Conservation (phyloP, 2,888 invertebrate species). For the Rhingia campestris region DNA sequence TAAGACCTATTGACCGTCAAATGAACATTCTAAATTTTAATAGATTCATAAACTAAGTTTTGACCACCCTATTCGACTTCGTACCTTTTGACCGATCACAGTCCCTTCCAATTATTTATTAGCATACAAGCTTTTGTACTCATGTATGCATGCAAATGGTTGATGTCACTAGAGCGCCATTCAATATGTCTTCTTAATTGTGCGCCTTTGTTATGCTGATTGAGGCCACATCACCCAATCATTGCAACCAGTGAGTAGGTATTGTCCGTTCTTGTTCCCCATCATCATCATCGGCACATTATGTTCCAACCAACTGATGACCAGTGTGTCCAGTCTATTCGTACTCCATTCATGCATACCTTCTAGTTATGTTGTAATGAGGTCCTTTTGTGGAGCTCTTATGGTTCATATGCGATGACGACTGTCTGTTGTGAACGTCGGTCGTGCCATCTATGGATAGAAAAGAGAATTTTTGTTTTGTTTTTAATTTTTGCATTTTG, state of each 20-base stretch:
- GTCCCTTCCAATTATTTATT: constrained; percentile 62
- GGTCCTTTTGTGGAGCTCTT: constrained; percentile 59
- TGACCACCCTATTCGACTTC: background rate
- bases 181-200: constrained; percentile 64
- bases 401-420: background rate
- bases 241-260: constrained; percentile 31
- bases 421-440: constrained; percentile 5
- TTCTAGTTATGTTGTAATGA: constrained; percentile 55
- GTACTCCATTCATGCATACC: constrained; percentile 28
- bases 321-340: background rate
- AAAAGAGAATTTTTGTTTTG: background rate
- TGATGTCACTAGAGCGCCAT: constrained; percentile 44
- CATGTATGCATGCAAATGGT: constrained; percentile 48
- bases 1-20: too few species aligned
- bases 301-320: constrained; percentile 17
- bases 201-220: constrained; percentile 69
- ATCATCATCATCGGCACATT: constrained; percentile 47
- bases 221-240: constrained; percentile 60
- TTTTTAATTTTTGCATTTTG: constrained; percentile 23
- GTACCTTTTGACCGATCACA: background rate
- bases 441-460: background rate
- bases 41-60: too few species aligned
- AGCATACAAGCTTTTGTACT: constrained; percentile 60
- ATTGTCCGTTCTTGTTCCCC: constrained; percentile 34
- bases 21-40: too few species aligned